Conservation (phyloP, 2,888 invertebrate species). For the Nymphalis c-album region DNA sequence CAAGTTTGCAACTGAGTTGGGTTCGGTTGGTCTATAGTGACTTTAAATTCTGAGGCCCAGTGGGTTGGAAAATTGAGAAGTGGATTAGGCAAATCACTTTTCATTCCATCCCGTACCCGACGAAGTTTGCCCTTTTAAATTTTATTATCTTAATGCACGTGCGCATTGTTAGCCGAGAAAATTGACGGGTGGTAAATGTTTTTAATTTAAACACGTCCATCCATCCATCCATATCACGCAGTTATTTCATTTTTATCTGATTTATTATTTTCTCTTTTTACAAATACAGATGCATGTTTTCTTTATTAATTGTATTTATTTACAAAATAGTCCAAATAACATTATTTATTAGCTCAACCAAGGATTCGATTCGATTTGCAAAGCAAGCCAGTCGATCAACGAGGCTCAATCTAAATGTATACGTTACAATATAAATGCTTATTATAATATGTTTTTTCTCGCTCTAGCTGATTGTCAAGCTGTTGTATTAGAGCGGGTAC, state of each 20-base stretch:
- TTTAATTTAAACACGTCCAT: neutral
- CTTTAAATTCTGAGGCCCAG: conserved; percentile 61
- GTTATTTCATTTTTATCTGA: too few species aligned
- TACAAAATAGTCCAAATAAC: too few species aligned
- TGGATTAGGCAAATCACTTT: conserved; percentile 81
- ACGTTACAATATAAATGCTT: neutral
- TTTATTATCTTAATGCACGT: conserved; percentile 68
- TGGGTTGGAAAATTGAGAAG: conserved; percentile 78
- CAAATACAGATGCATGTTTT: too few species aligned
- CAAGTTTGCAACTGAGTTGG: conserved; percentile 41
- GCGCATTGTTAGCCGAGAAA: conserved; percentile 12
- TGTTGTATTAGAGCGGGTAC: too few species aligned
- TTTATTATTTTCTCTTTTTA: too few species aligned
- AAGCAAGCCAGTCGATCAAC: too few species aligned
- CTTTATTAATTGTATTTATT: too few species aligned
- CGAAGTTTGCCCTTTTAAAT: conserved; percentile 80
- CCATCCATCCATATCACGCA: neutral
- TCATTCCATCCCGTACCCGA: conserved; percentile 67
- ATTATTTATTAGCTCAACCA: too few species aligned
- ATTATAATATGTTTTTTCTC: neutral
- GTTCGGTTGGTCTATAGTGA: conserved; percentile 50
- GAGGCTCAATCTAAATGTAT: too few species aligned
- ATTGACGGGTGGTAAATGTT: neutral
- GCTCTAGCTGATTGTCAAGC: too few species aligned
- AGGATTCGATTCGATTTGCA: too few species aligned